Percentiles rank a stretch among this genome's conserved stretches.
Conservation (phyloP, 2,888 invertebrate species). For the Rhyacophila evoluta region DNA sequence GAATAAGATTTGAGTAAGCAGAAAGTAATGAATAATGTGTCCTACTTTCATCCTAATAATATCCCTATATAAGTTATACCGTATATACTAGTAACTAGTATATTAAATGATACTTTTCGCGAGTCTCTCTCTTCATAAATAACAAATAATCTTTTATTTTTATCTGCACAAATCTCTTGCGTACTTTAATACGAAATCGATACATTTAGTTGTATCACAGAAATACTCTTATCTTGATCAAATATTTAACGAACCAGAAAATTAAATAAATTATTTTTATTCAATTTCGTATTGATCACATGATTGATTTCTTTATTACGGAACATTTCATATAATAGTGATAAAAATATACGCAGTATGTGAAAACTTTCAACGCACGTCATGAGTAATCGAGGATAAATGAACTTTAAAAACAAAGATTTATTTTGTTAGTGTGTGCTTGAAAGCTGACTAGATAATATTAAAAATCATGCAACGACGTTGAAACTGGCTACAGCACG, state of each 20-base stretch:
- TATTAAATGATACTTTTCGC: background rate
- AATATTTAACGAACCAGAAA: background rate
- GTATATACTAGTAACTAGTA: too few relatives aligned
- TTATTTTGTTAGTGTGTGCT: too few relatives aligned
- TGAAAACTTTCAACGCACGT: too few relatives aligned
- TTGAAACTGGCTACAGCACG: too few relatives aligned
- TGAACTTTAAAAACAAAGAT: too few relatives aligned
- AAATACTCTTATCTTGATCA: background rate
- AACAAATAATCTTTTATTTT: slow-evolving; percentile 2
- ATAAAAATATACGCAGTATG: too few relatives aligned
- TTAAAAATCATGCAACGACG: too few relatives aligned
- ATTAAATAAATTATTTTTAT: slow-evolving; percentile 1
- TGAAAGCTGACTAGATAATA: too few relatives aligned
- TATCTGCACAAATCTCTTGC: background rate
- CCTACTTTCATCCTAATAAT: background rate
- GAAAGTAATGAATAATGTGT: too few relatives aligned
- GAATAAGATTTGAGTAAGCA: too few relatives aligned
- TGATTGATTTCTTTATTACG: background rate
- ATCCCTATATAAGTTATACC: background rate
- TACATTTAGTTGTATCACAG: background rate
- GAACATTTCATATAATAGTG: background rate
- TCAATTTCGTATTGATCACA: background rate
- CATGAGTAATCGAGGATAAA: too few relatives aligned
- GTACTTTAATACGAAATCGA: background rate
- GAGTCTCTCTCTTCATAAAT: background rate